Conservation (phyloP, 2,888 invertebrate genomes). For the Colostygia pectinataria region DNA sequence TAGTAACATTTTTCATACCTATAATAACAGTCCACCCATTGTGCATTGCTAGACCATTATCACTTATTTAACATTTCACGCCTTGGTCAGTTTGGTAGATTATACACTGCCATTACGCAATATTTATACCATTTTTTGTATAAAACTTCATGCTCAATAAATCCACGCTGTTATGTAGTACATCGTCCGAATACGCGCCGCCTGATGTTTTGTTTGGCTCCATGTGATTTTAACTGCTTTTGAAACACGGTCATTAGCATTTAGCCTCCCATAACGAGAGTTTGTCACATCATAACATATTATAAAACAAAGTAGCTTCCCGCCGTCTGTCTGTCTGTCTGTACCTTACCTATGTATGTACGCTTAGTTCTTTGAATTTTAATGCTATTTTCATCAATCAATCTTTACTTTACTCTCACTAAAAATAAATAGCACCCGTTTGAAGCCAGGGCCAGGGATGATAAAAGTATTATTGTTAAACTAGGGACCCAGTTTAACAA, state of each 20-base stretch:
- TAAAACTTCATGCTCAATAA: constrained; percentile 25
- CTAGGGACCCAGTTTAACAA: too few relatives aligned
- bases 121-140: constrained; percentile 2
- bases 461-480: too few relatives aligned
- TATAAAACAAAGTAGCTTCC: too few relatives aligned
- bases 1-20: neutral
- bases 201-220: constrained; percentile 39
- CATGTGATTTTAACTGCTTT: constrained; percentile 37
- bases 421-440: too few relatives aligned
- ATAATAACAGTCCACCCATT: neutral
- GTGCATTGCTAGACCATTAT: neutral
- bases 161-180: constrained; percentile 7
- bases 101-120: constrained; percentile 4
- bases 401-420: too few relatives aligned
- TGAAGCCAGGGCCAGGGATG: too few relatives aligned
- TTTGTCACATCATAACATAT: constrained; percentile 39
- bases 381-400: too few relatives aligned
- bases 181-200: constrained; percentile 10
- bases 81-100: neutral
- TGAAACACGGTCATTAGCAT: constrained; percentile 59
- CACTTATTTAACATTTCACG: neutral
- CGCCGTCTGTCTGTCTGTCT: too few relatives aligned
- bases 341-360: too few relatives aligned
- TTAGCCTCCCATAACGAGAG: constrained; percentile 54
- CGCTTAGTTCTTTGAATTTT: too few relatives aligned